Percentiles rank a stretch among this genome's conserved stretches.
Conservation (phyloP, 2,888 invertebrate genomes). For the Geophilus truncorum region DNA sequence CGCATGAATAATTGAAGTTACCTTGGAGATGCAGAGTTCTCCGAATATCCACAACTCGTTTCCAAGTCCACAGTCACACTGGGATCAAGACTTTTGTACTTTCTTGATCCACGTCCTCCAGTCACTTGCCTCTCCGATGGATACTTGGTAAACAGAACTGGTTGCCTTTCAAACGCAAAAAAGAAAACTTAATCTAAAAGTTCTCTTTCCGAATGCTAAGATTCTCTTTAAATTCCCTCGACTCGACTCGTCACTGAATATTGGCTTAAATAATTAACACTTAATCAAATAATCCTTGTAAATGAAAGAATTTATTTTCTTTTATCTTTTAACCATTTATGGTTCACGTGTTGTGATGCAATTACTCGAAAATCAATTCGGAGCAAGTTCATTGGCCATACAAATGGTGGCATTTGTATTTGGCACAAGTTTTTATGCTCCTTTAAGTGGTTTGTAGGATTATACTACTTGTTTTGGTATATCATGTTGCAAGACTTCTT, state of each 20-base stretch:
- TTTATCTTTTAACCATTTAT: too few relatives aligned
- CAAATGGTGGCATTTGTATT: neutral
- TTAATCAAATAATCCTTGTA: too few relatives aligned
- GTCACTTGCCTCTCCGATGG: conserved; percentile 37
- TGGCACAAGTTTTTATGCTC: too few relatives aligned
- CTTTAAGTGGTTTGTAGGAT: too few relatives aligned
- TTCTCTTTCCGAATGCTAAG: too few relatives aligned
- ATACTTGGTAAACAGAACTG: conserved; percentile 40
- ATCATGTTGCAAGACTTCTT: too few relatives aligned
- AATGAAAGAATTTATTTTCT: too few relatives aligned
- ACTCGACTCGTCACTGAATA: neutral
- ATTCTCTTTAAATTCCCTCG: too few relatives aligned
- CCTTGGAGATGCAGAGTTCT: conserved; percentile 40
- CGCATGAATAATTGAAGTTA: conserved; percentile 9
- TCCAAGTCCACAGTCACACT: conserved; percentile 39
- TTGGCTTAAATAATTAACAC: too few relatives aligned
- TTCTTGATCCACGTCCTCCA: conserved; percentile 36
- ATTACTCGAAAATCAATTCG: neutral
- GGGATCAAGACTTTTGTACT: conserved; percentile 40
- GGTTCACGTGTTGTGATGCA: too few relatives aligned
- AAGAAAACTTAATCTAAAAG: neutral
- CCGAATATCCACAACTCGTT: conserved; percentile 40
- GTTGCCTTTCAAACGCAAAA: conserved; percentile 37
- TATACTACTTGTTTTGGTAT: too few relatives aligned
- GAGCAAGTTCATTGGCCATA: neutral